These are phyloP conservation scores for Paelopatides confundens DNA, from an alignment of 53 echinoderm and acorn worm genomes.

Conservation along the genomic window DNA sequence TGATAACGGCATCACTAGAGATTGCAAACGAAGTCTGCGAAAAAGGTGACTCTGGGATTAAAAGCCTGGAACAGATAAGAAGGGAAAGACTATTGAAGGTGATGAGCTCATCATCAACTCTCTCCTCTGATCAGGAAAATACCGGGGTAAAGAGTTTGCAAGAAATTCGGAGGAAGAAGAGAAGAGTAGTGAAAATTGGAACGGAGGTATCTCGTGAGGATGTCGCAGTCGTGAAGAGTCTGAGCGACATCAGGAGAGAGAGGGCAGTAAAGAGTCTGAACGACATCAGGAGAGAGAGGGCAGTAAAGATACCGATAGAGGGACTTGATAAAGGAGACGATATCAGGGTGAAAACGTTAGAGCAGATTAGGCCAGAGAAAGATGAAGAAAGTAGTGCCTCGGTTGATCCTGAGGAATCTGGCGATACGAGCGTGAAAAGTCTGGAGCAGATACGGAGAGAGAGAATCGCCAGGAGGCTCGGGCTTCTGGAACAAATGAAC, in stretches of 20 bases:
- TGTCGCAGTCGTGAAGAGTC: constrained; percentile 37
- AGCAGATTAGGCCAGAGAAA: constrained; percentile 53
- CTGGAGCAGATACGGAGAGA: constrained; percentile 66
- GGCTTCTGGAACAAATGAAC: neutral
- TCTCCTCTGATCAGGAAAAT: neutral
- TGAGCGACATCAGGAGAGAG: constrained; percentile 56
- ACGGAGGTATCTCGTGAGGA: neutral
- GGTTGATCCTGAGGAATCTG: neutral
- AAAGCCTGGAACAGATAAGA: neutral
- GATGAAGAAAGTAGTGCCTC: neutral
- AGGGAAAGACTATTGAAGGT: neutral
- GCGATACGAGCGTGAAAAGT: constrained; percentile 42
- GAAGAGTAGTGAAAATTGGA: neutral
- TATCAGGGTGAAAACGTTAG: constrained; percentile 47
- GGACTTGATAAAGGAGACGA: neutral
- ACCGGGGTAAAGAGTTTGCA: neutral
- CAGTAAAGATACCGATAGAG: neutral
- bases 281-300: constrained; percentile 58
- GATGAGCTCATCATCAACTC: neutral
- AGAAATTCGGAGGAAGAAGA: neutral
- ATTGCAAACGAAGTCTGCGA: neutral
- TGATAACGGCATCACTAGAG: neutral
- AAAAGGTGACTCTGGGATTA: constrained; percentile 15
- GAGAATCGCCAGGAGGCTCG: constrained; percentile 52
- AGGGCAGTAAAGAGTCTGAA: constrained; percentile 42